These are phyloP conservation scores for Brachyhypopomus occidentalis DNA, from an alignment of 2,113 vertebrate genomes.

Conservation along the genomic window DNA sequence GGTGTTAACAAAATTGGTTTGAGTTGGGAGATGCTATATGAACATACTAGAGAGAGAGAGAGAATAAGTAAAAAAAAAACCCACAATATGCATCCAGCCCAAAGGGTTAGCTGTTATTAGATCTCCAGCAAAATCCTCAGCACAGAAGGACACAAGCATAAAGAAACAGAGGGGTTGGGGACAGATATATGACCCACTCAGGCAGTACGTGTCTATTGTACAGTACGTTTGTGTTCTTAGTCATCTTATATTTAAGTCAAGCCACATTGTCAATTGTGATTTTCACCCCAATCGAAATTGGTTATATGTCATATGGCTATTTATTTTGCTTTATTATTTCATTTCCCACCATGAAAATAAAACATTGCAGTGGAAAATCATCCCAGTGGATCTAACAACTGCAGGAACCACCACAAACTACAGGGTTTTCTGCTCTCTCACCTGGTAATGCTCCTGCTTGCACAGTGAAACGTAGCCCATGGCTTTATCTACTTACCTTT, in stretches of 20 bases:
- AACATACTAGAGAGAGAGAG: conserved; percentile 16
- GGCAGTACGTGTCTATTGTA: background rate
- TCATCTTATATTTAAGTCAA: no score
- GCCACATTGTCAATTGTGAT: no score
- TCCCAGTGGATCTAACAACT: background rate
- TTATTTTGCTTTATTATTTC: conserved; percentile 8
- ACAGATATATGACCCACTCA: background rate
- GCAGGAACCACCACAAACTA: background rate
- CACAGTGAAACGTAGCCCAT: background rate
- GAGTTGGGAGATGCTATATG: conserved; percentile 43
- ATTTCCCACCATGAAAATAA: background rate
- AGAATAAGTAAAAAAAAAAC: conserved; percentile 25
- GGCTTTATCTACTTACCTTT: background rate
- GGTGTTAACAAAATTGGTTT: conserved; percentile 40
- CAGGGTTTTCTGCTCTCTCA: background rate
- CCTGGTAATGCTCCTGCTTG: background rate
- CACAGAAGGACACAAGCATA: conserved; percentile 17
- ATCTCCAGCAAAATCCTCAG: conserved; percentile 47
- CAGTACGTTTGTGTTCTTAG: background rate
- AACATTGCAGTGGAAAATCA: background rate
- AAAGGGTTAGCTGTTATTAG: conserved; percentile 46
- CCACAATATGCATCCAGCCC: conserved; percentile 45
- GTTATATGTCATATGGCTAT: background rate
- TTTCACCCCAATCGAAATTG: no score
- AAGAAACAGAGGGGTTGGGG: conserved; percentile 3